A percentile compares a stretch with the other conserved stretches of the same genome.
Conservation (phyloP, 2,113 vertebrate species). For the Eubucco bourcierii region DNA sequence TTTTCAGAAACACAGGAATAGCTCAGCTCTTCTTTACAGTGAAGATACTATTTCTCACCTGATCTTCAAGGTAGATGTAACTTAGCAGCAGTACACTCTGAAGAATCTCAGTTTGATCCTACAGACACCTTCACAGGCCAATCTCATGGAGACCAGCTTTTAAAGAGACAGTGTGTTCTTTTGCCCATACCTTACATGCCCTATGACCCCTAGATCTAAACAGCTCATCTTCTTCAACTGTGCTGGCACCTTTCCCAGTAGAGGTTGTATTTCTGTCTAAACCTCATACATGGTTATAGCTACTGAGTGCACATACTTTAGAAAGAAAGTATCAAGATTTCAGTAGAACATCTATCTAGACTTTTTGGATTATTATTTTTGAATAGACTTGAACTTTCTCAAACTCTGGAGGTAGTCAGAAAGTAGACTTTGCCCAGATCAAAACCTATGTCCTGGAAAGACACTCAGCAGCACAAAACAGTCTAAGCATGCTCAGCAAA, state of each 20-base stretch:
- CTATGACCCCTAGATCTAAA: not conserved
- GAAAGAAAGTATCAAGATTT: not conserved
- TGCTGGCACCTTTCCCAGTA: not conserved
- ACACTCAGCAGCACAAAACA: not conserved
- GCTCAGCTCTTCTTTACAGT: not conserved
- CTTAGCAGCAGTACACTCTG: not conserved
- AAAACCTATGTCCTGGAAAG: not conserved
- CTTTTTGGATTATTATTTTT: not conserved
- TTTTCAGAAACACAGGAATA: not conserved
- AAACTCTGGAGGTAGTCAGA: not conserved
- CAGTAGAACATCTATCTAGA: not conserved
- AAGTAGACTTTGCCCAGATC: not conserved
- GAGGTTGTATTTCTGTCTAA: not conserved
- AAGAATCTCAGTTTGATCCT: not conserved
- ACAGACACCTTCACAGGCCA: not conserved
- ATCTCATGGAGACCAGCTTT: not conserved
- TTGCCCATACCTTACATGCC: not conserved
- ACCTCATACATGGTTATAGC: not conserved
- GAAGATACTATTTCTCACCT: not conserved
- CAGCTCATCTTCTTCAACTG: not conserved
- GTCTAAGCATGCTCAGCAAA: not conserved
- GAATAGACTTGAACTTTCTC: not conserved
- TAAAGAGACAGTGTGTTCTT: not conserved
- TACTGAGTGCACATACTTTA: not conserved
- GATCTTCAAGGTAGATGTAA: not conserved